phyloP scores from a whole-genome alignment of 1,140 invertebrate genomes.

The Anoplophora glabripennis region DNA sequence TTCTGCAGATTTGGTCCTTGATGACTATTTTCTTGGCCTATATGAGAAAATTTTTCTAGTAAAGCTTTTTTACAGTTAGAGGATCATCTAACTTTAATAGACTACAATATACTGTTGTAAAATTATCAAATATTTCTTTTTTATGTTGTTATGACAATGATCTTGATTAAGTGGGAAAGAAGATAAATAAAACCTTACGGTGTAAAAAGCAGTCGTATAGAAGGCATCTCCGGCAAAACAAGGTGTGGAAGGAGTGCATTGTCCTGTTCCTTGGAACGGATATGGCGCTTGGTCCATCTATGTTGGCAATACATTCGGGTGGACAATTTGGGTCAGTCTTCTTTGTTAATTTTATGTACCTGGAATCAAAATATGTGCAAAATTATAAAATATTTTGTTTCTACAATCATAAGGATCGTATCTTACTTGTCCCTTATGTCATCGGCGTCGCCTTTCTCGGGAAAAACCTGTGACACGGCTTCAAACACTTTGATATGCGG shows the following conservation, averaged over 20 bases:
- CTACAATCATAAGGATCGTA: not conserved
- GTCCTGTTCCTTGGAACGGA: constrained; percentile 90
- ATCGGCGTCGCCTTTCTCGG: constrained; percentile 85
- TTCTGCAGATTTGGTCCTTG: constrained; percentile 86
- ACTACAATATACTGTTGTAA: not conserved
- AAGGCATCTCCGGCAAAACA: constrained; percentile 94
- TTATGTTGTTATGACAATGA: not conserved
- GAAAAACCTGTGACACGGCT: constrained; percentile 88
- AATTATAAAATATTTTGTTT: too few species aligned
- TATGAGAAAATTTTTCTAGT: not conserved
- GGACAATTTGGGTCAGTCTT: constrained; percentile 79
- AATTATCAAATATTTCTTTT: too few species aligned
- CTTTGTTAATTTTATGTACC: constrained; percentile 84
- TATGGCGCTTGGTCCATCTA: constrained; percentile 89
- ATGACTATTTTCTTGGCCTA: constrained; percentile 82
- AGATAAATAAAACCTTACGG: constrained; percentile 61
- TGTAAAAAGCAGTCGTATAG: constrained; percentile 98
- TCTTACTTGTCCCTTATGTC: constrained; percentile 86
- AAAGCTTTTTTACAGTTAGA: too few species aligned
- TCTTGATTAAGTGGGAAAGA: not conserved
- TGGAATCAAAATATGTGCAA: too few species aligned
- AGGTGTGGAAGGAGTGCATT: constrained; percentile 95
- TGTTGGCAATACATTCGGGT: constrained; percentile 93
- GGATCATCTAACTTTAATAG: too few species aligned
- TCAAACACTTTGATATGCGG: constrained; percentile 74